A percentile compares a stretch with the other conserved stretches of the same genome.
These are phyloP conservation scores for Acleris cristana DNA, from an alignment of 2,888 invertebrate genomes.

Conservation along the genomic window DNA sequence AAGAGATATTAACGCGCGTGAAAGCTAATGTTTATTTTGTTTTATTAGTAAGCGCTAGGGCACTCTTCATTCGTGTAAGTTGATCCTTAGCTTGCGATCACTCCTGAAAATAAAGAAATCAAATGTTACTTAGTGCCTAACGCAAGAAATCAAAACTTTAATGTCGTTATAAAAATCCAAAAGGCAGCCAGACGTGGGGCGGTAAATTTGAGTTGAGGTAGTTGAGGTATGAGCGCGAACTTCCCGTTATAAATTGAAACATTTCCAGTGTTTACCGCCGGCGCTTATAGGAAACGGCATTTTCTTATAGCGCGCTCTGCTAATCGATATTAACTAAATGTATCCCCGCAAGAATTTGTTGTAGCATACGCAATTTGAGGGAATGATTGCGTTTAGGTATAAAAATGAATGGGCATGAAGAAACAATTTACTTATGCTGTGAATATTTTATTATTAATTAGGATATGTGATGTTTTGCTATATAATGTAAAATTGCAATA, in stretches of 20 bases:
- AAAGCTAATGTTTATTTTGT: slow-evolving; percentile 54
- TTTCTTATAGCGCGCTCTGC: slow-evolving; percentile 53
- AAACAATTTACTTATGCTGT: too few species aligned
- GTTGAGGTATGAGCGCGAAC: slow-evolving; percentile 26
- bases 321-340: slow-evolving; percentile 47
- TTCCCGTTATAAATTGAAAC: slow-evolving; percentile 49
- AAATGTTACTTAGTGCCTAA: slow-evolving; percentile 1
- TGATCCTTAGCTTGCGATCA: slow-evolving; percentile 70
- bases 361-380: slow-evolving; percentile 39
- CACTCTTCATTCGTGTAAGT: slow-evolving; percentile 69
- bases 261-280: slow-evolving; percentile 48
- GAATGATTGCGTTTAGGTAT: neutral
- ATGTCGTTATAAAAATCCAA: slow-evolving; percentile 31
- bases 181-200: slow-evolving; percentile 55
- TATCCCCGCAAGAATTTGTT: slow-evolving; percentile 45
- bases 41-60: slow-evolving; percentile 58
- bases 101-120: slow-evolving; percentile 71
- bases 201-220: slow-evolving; percentile 37
- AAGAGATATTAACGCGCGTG: slow-evolving; percentile 50
- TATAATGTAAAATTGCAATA: neutral
- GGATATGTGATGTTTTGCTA: too few species aligned
- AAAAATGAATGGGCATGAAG: too few species aligned
- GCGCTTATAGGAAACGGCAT: slow-evolving; percentile 58
- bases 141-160: slow-evolving; percentile 31
- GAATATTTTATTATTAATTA: too few species aligned